These are phyloP conservation scores for Melipona bicolor DNA, from an alignment of 2,888 invertebrate genomes.

Conservation along the genomic window DNA sequence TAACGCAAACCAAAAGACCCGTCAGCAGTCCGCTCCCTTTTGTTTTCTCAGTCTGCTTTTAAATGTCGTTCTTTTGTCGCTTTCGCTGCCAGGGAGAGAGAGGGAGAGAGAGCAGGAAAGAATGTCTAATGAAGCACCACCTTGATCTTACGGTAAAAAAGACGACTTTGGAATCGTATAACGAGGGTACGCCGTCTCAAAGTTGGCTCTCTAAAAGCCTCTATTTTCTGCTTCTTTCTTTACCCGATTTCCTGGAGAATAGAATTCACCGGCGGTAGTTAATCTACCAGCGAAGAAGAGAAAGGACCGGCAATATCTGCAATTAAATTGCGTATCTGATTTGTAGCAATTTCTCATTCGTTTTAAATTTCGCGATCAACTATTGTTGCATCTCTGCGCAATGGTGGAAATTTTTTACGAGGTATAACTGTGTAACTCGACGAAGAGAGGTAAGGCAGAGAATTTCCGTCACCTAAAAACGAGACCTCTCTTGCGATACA, in stretches of 20 bases:
- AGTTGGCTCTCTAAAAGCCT: constrained; percentile 36
- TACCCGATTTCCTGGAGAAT: not conserved
- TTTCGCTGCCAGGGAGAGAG: not conserved
- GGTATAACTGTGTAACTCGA: not conserved
- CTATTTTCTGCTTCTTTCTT: constrained; percentile 4
- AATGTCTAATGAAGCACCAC: constrained; percentile 63
- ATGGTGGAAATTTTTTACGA: not conserved
- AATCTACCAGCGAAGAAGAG: no score
- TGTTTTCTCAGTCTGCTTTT: constrained; percentile 59
- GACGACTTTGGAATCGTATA: constrained; percentile 26
- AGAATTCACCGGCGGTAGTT: constrained; percentile 3
- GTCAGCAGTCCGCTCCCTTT: constrained; percentile 36
- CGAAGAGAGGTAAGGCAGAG: no score
- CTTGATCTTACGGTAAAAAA: constrained; percentile 52
- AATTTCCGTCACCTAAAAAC: not conserved
- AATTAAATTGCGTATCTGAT: not conserved
- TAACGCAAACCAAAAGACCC: constrained; percentile 57
- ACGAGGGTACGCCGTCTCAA: constrained; percentile 46
- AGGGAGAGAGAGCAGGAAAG: constrained; percentile 36
- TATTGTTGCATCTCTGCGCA: not conserved
- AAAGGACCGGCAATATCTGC: not conserved
- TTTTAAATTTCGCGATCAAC: not conserved
- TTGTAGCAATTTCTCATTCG: not conserved
- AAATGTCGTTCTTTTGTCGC: constrained; percentile 56
- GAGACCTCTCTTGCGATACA: no score